Conservation (phyloP, 2,888 invertebrate genomes). For the Drosophila greeni region DNA sequence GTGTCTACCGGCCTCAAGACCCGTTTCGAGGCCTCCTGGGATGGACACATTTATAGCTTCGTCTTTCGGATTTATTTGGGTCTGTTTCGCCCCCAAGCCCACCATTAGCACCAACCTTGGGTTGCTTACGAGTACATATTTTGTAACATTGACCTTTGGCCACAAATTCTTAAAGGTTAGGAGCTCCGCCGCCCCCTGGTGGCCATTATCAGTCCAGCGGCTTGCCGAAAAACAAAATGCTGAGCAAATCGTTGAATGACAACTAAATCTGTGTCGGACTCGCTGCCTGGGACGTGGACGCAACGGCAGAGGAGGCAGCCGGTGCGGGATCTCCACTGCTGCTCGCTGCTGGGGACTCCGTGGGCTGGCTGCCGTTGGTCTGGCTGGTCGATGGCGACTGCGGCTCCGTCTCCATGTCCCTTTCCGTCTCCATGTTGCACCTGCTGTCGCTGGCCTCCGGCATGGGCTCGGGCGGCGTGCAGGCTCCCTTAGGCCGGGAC, state of each 20-base stretch:
- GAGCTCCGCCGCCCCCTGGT: slow-evolving; percentile 29
- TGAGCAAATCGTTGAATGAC: slow-evolving; percentile 77
- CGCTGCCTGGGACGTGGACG: slow-evolving; percentile 63
- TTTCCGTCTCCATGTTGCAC: slow-evolving; percentile 48
- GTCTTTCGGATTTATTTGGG: slow-evolving; percentile 10
- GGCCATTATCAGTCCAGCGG: slow-evolving; percentile 62
- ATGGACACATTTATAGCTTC: slow-evolving; percentile 14
- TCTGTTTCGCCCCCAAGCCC: slow-evolving; percentile 22
- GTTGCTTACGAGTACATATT: slow-evolving; percentile 49
- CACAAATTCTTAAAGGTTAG: slow-evolving; percentile 56
- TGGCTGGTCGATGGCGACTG: slow-evolving; percentile 32
- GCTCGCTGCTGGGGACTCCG: slow-evolving; percentile 39
- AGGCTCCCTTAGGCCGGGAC: slow-evolving; percentile 47
- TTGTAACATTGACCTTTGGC: slow-evolving; percentile 65
- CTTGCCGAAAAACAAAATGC: slow-evolving; percentile 76
- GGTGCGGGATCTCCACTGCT: slow-evolving; percentile 34
- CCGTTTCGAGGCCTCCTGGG: neutral
- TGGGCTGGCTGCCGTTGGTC: slow-evolving; percentile 43
- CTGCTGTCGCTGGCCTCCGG: slow-evolving; percentile 26
- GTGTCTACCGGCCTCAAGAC: slow-evolving; percentile 13
- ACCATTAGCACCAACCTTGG: slow-evolving; percentile 64
- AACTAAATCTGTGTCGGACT: slow-evolving; percentile 76
- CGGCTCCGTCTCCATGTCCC: slow-evolving; percentile 37
- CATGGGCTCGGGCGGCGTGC: slow-evolving; percentile 58
- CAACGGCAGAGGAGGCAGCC: slow-evolving; percentile 44